Base-by-base conservation (phyloP, 2,888 invertebrate species). In the Drosophila prostipennis region DNA sequence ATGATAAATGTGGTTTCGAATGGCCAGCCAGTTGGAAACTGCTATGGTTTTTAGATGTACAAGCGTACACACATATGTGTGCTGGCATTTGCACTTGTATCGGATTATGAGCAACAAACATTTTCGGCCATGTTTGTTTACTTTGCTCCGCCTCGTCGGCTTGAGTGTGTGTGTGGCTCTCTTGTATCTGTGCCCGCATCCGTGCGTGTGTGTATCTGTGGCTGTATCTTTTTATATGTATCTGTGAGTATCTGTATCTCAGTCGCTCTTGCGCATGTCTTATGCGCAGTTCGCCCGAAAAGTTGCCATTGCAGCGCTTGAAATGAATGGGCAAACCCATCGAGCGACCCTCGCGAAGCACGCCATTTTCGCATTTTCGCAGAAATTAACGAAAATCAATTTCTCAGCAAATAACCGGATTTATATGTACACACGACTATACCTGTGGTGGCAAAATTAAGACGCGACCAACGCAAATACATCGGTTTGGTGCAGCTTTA, bases 81-180 rank as follows among this genome's bases (percentile, higher is more conserved):
- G 67, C 55, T 32, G 65, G 78, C 79, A 79, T 81, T 80, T 83
- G 82, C 85, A 83, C 86, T 87, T 87, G 84, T 85, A 85, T 87
- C 87, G 83, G 89, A 87, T 89, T 88, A 89, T 88, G 80, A 82
- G 89, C 80, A 87, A 77, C 87, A 88, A 90, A 86, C 85, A 89
- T 89, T 89, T 90, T 90, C 91, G 91, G 91, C 91, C 91, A 91
- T 91, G 89, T 89, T 91, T 91, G 90, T 91, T 91, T 91, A 86
- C 89, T 88, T 90, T 86, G 91, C 91, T 91, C 91, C 91, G 91
- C 91, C 91, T 91, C 87, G 87, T 86, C 86, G 83, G 79, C 77
- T 72, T 56, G 71, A 54, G 49, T 76, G 71, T 72, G 57, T 71
- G 79, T 64, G 76, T 59, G 39, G 48, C 67, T 77, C 74, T 82